These are phyloP conservation scores for Orthonychiurus folsomi DNA, from an alignment of 2,888 invertebrate genomes.

Conservation along the genomic window DNA sequence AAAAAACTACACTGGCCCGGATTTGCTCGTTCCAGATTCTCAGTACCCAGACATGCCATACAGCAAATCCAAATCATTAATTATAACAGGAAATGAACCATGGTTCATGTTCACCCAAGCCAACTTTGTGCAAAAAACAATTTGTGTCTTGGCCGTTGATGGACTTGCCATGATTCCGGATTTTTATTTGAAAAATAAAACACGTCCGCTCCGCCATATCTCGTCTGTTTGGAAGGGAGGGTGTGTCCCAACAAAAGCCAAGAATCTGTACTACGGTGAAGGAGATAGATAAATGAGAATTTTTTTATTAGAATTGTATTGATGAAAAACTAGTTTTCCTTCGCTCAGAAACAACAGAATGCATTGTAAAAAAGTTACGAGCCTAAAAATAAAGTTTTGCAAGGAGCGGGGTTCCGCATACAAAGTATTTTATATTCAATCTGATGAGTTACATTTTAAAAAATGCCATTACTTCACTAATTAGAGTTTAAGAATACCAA, in stretches of 20 bases:
- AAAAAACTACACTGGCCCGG: neutral
- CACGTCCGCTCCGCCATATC: slow-evolving; percentile 15
- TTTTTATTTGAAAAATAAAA: slow-evolving; percentile 12
- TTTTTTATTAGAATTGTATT: too few relatives aligned
- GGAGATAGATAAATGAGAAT: too few relatives aligned
- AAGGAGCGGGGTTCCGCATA: too few relatives aligned
- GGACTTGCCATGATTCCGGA: neutral
- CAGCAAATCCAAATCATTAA: slow-evolving; percentile 3
- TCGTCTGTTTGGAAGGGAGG: neutral
- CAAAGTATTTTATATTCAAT: too few relatives aligned
- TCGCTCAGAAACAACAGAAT: too few relatives aligned
- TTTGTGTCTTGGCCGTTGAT: neutral
- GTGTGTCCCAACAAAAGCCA: neutral
- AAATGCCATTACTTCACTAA: too few relatives aligned
- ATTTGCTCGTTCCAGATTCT: neutral
- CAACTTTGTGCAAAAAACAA: slow-evolving; percentile 3
- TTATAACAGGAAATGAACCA: neutral
- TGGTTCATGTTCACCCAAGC: neutral
- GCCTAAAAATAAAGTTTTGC: too few relatives aligned
- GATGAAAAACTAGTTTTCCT: too few relatives aligned
- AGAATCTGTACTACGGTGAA: neutral
- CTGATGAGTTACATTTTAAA: too few relatives aligned
- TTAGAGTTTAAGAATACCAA: too few relatives aligned
- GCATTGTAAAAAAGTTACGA: too few relatives aligned
- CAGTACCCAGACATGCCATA: neutral